Base-by-base conservation (phyloP, 2,888 invertebrate genomes). In the Urechis unicinctus region DNA sequence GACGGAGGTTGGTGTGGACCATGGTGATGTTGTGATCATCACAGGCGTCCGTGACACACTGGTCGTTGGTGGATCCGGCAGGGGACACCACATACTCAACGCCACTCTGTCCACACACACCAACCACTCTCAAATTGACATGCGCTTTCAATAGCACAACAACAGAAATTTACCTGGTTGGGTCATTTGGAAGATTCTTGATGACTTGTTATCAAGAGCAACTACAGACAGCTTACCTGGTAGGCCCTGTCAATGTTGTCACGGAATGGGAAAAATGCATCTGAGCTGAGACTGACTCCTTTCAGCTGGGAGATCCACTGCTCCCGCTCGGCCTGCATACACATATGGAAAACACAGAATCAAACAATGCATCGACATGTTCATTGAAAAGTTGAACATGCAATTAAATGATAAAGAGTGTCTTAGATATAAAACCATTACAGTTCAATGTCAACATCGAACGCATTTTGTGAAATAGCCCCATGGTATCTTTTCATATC, bases 211-310 rank as follows among this genome's bases (percentile, higher is more conserved):
- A n/a, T n/a, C n/a, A n/a, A n/a, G n/a, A n/a, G n/a, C n/a, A n/a
- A n/a, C n/a, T 48, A 48, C 25, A 25, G 2, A 52, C n/a, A 47
- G 17, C 47, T 50, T 73, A 94, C 94, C 86, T 90, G 85, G 64
- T 84, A 82, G 48, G 95, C 94, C 62, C 95, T 83, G 75, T 97
- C 96, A 55, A 98, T 88, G 72, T 95, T 97, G 74, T 98, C 97
- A 64, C 95, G 83, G 84, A 97, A 97, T 29, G 97, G 97, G 82
- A 98, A 96, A 83, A 97, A 98, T 0, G 96, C 97, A 79, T 98
- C 97, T 0, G 96, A 96, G 21, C 90, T 90, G 25, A 97, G 82
- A 2, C 90, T 88, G 1, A 82, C 81, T n/a, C 86, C 86, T 60
- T 83, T 85, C 67, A 82, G 66, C 60, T 80, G 59, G 5, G 62